These are phyloP conservation scores for Chymomyza costata DNA, from an alignment of 1,140 invertebrate species.

Conservation along the genomic window DNA sequence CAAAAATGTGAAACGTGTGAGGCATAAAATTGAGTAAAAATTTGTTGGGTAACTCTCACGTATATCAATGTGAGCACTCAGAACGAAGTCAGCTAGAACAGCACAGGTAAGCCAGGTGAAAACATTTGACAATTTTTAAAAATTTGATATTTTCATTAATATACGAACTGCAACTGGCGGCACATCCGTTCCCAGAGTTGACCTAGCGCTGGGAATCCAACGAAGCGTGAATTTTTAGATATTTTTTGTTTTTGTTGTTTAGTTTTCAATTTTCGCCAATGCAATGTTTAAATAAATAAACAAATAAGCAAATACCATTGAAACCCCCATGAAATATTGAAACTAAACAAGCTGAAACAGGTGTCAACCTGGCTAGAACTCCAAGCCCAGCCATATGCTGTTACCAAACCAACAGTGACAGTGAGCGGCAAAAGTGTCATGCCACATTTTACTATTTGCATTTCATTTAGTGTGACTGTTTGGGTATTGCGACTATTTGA, in stretches of 20 bases:
- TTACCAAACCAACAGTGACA: neutral
- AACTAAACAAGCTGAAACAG: conserved; percentile 64
- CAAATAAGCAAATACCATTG: neutral
- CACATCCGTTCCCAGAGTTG: conserved; percentile 33
- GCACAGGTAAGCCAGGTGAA: conserved; percentile 10
- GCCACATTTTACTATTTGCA: conserved; percentile 34
- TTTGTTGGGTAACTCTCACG: conserved; percentile 22
- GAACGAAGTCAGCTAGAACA: neutral
- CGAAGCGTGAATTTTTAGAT: conserved; percentile 42
- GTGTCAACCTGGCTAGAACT: too few relatives aligned
- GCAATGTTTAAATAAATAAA: conserved; percentile 18
- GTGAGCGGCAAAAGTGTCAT: conserved; percentile 4
- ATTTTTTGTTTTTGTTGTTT: conserved; percentile 19
- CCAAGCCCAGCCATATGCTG: too few relatives aligned
- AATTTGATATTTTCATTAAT: conserved; percentile 43
- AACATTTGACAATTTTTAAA: conserved; percentile 32
- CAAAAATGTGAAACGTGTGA: conserved; percentile 49
- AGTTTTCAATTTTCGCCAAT: conserved; percentile 7
- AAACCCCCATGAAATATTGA: conserved; percentile 59
- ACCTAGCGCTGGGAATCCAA: conserved; percentile 29
- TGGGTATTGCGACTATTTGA: neutral
- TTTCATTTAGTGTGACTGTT: conserved; percentile 28
- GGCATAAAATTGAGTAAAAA: conserved; percentile 46
- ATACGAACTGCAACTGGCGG: conserved; percentile 26
- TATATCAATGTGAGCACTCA: too few relatives aligned